Evolutionary conservation across 2,888 invertebrate genomes (phyloP), one percentile per base, ranked within the genome.

Genomic region (Hydrotaea cyrtoneurina): DNA sequence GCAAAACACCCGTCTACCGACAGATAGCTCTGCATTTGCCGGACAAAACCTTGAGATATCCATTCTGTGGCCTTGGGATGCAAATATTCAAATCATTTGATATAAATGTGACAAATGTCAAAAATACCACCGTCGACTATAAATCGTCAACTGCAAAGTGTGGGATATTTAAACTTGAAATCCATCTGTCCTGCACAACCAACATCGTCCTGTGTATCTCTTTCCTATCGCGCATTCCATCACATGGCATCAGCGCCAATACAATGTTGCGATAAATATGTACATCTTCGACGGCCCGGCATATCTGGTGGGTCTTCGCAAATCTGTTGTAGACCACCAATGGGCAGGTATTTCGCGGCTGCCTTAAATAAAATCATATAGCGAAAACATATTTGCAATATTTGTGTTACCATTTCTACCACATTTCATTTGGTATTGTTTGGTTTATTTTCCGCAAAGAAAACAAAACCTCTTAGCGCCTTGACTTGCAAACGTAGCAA

Each of bases 341-440:
- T 50, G 13, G 50, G n/a, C n/a, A n/a, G 50, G 50, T n/a, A 50
- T 50, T 50, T 50, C 50, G 4, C 7, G 50, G n/a, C n/a, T n/a
- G 50, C 50, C 50, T 50, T 50, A 50, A 50, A 50, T 50, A n/a
- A n/a, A n/a, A 50, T 50, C 13, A 13, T n/a, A 50, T n/a, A 50
- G 50, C 50, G 50, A 74, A 80, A 71, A 46, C 75, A 75, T 72
- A 64, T 64, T 50, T 76, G 80, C 50, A 80, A 80, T 76, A 77
- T 46, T 76, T 76, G 39, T 53, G 15, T 10, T 36, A 55, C 64
- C 43, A 55, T 23, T 8, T 39, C 39, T 39, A 39, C 39, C 39
- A 39, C 11, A 39, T 39, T 39, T 26, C 11, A 46, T 78, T 81
- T 77, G 11, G 17, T 73, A 26, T 71, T 64, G 50, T 62, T 17